phyloP scores from a whole-genome alignment of 2,797 vertebrate genomes.

The Lates japonicus region DNA sequence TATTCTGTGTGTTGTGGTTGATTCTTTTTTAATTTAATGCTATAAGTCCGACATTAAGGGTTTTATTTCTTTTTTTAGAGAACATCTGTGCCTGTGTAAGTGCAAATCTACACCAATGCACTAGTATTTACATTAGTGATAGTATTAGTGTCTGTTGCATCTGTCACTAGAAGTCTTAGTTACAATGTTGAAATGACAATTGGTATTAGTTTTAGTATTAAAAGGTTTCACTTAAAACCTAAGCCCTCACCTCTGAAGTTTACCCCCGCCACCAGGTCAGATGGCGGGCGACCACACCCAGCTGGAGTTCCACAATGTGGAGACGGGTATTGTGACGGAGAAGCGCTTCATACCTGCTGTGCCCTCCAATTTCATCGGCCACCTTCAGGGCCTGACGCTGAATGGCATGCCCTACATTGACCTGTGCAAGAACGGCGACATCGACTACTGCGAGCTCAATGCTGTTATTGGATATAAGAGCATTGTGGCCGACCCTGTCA shows the following conservation, averaged over 20 bases:
- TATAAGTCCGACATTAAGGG: slow-evolving; percentile 30
- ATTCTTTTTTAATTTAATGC: slow-evolving; percentile 9
- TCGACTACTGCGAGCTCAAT: slow-evolving; percentile 99
- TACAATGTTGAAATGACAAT: neutral
- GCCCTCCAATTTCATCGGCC: slow-evolving; percentile 99
- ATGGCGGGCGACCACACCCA: too few species aligned
- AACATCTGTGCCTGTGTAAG: slow-evolving; percentile 47
- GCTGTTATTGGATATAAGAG: slow-evolving; percentile 98
- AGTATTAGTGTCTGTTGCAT: neutral
- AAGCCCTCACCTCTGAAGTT: slow-evolving; percentile 72
- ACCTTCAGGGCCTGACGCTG: slow-evolving; percentile 97
- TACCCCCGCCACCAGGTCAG: slow-evolving; percentile 84
- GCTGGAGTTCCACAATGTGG: too few species aligned
- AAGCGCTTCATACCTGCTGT: slow-evolving; percentile 96
- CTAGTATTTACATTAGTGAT: neutral
- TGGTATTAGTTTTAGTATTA: slow-evolving; percentile 30
- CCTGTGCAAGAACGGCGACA: slow-evolving; percentile 99
- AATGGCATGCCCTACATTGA: slow-evolving; percentile 99
- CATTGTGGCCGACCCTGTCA: slow-evolving; percentile 98
- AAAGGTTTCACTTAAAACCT: slow-evolving; percentile 40
- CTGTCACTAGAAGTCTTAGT: neutral
- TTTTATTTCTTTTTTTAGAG: slow-evolving; percentile 53
- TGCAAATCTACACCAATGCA: slow-evolving; percentile 13
- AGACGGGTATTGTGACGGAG: slow-evolving; percentile 99
- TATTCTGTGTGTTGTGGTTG: neutral